Percentiles rank a stretch among this genome's conserved stretches.
These are phyloP conservation scores for Schrankia costaestrigalis DNA, from an alignment of 2,888 invertebrate genomes.

Conservation along the genomic window DNA sequence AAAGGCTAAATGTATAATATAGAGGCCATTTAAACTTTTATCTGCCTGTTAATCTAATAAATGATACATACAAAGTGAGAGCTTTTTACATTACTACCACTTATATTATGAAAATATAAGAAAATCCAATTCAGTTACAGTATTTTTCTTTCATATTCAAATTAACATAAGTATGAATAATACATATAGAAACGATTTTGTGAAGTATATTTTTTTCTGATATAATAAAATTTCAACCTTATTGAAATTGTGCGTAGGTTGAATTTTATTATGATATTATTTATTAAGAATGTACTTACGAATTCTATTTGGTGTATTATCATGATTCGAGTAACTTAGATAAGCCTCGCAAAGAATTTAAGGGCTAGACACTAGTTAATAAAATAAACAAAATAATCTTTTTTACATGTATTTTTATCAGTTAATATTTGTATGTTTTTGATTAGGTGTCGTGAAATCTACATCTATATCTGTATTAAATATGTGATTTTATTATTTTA, in stretches of 20 bases:
- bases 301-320: constrained; percentile 1
- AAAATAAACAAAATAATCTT: constrained; percentile 6
- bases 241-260: background rate
- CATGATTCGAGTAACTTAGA: constrained; percentile 6
- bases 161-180: constrained; percentile 1
- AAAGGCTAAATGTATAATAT: too few species aligned
- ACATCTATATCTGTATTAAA: too few species aligned
- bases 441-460: too few species aligned
- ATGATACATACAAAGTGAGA: too few species aligned
- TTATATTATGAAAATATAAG: background rate
- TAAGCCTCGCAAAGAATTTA: constrained; percentile 14
- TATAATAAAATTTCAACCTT: constrained; percentile 2
- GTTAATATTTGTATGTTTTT: too few species aligned
- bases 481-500: too few species aligned
- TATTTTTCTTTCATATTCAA: constrained; percentile 1
- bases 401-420: too few species aligned
- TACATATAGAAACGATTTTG: background rate
- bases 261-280: constrained; percentile 1
- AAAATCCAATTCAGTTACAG: background rate
- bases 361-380: constrained; percentile 9
- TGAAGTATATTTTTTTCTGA: background rate
- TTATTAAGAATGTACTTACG: constrained; percentile 1
- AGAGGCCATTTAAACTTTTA: too few species aligned
- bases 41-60: too few species aligned
- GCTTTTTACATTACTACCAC: too few species aligned